Base-by-base conservation (phyloP, 2,888 invertebrate genomes). In the Timema podura region DNA sequence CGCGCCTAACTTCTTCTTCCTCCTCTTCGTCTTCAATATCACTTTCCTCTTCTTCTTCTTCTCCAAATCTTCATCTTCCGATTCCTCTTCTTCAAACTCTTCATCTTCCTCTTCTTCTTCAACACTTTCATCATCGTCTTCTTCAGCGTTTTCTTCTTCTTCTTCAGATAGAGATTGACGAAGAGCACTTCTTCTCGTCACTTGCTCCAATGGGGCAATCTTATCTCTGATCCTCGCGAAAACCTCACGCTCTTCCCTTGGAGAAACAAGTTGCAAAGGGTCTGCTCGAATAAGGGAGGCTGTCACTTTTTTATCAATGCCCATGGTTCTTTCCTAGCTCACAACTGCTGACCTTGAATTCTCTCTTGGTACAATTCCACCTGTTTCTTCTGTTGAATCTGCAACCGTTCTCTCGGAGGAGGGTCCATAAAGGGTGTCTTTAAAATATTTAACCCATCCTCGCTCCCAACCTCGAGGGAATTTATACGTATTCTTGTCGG, bases 221-320 rank as follows among this genome's bases (percentile, higher is more conserved):
- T 83, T 82, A 16, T 72, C 71, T 66, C 80, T 74, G 5, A 79
- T 73, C 69, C 76, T 76, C 66, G 80, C 77, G 70, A 81, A 79
- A 69, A 79, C 79, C 72, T 77, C 76, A 71, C 81, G 81, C 72
- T 82, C 81, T 54, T 74, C 75, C 74, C 81, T 80, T 76, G 80
- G 79, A 10, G 13, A 13, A 13, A n/a, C 13, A n/a, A 13, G 51
- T 51, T 51, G 51, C 8, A 9, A n/a, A 11, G 61, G 30, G 30
- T 30, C 30, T 30, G 30, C 30, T 30, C 30, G 1, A 30, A 3
- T 30, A 30, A 30, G 30, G 30, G 30, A 30, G 3, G 30, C 30
- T 30, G 30, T 30, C 30, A 30, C 30, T 30, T 30, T 30, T 30
- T 30, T 30, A 30, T 3, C 1, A 30, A 30, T 3, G 30, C 30